Base-by-base conservation (phyloP, 1,140 invertebrate genomes). In the Vanessa tameamea region DNA sequence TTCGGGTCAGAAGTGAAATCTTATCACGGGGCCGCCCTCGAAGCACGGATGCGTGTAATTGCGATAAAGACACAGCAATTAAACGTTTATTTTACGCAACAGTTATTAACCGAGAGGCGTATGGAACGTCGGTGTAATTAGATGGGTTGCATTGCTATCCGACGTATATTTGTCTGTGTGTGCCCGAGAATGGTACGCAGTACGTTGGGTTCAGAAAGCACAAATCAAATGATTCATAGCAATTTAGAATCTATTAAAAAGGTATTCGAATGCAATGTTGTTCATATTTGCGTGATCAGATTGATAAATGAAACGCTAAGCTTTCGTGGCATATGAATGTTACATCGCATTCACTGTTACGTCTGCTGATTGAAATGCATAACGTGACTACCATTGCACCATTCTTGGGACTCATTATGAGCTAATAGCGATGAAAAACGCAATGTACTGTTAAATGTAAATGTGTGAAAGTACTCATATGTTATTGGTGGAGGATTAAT, bases 1-100 rank as follows among this genome's bases (percentile, higher is more conserved):
- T 79, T 84, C 79, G 76, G 87, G 88, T 89, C 88, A 88, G 79
- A 86, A 90, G 89, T 82, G 90, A 92, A 92, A 92, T 89, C 88
- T 87, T 82, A 82, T 84, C 83, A 83, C 78, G 79, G 73, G 72
- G 78, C 75, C 78, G 88, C 84, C 86, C 87, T 87, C 82, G 81
- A 88, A 84, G 81, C 85, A 83, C 80, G 87, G 86, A 87, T 85
- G 89, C 90, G 87, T 90, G 84, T 89, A 92, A 92, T 92, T 90
- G 87, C 77, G 77, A 81, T 84, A 91, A 85, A 86, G 75, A 82
- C 72, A 78, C 75, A 75, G 74, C 81, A 88, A 90, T 90, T 88
- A 90, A 86, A 82, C 68, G 86, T 89, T 87, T 82, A 81, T 79
- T 84, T 83, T 76, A 87, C 81, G 80, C 81, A 85, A 88, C 81